Base-by-base conservation (phyloP, 37 sponge, comb jelly and placozoan species). In the Hormiphora californensis region DNA sequence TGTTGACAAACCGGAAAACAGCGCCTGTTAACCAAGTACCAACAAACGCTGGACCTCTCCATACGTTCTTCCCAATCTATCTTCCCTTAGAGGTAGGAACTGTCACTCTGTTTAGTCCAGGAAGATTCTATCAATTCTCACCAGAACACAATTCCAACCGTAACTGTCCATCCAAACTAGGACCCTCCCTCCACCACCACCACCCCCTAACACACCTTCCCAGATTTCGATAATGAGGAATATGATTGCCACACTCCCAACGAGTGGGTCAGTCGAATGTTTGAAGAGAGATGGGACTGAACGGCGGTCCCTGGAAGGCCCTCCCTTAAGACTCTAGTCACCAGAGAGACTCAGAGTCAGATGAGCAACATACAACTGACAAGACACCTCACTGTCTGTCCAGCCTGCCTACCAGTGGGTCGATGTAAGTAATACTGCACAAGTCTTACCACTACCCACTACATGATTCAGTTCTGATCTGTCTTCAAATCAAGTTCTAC, bases 201-300 rank as follows among this genome's bases (percentile, higher is more conserved):
- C 8, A 46, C 51, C 51, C 51, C 51, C 12, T 46, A 46, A 46
- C 11, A 46, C 51, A 46, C 11, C 51, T 12, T 12, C 51, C n/a
- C n/a, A n/a, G n/a, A n/a, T n/a, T 96, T 96, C 89, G 98, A 96
- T 87, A 85, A 96, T 87, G 91, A 91, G 28, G 95, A 94, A 54
- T 94, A 86, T 88, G 98, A 97, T 67, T 89, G 88, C 39, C 89
- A 93, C 38, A 93, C 91, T 1, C 93, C 95, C 8, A 91, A 94
- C 22, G 98, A 93, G 53, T 94, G 98, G 98, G 30, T 93, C 15
- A 85, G 12, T 7, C 36, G 90, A 86, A 41, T 89, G 90, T 86
- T 41, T 17, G 73, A 69, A 21, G 90, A 40, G 51, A n/a, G n/a
- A n/a, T n/a, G n/a, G n/a, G n/a, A n/a, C n/a, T n/a, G n/a, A n/a